Percentiles rank a stretch among this genome's conserved stretches.
Evolutionary conservation across 2,797 vertebrate species (phyloP).

Genomic region (Choloepus didactylus): DNA sequence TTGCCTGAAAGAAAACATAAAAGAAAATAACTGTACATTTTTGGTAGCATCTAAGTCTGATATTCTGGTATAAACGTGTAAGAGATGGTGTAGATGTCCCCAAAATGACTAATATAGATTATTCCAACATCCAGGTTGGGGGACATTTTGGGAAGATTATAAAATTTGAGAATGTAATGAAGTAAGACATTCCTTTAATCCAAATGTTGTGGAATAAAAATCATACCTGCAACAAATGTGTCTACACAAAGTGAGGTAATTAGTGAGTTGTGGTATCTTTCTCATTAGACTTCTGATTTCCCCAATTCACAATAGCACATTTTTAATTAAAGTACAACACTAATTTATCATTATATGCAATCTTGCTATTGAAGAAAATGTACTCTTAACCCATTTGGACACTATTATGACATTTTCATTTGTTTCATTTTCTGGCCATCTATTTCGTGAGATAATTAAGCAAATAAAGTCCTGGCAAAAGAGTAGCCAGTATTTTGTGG

Average conservation of each 20-base stretch:
- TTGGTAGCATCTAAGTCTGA: not conserved
- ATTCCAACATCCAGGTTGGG: not conserved
- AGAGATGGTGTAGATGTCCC: not conserved
- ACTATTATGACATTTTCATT: slow-evolving; percentile 10
- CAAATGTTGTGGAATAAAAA: slow-evolving; percentile 35
- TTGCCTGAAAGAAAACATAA: not conserved
- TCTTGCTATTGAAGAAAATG: not conserved
- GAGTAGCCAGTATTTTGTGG: not conserved
- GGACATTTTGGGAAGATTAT: not conserved
- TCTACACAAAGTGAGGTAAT: not conserved
- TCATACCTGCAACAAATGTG: not conserved
- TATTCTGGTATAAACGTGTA: not conserved
- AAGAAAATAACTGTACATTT: not conserved
- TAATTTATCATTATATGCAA: not conserved
- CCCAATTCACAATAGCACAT: not conserved
- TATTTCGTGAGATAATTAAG: slow-evolving; percentile 9
- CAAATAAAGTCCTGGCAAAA: slow-evolving; percentile 18
- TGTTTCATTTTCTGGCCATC: slow-evolving; percentile 56
- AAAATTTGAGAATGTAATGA: slow-evolving; percentile 19
- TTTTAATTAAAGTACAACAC: slow-evolving; percentile 25
- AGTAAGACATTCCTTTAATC: not conserved
- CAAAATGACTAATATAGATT: not conserved
- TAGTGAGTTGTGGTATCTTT: not conserved
- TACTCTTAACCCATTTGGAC: not conserved
- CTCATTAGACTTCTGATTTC: slow-evolving; percentile 14